These are phyloP conservation scores for Willisornis vidua DNA, from an alignment of 2,113 vertebrate genomes.

Conservation along the genomic window DNA sequence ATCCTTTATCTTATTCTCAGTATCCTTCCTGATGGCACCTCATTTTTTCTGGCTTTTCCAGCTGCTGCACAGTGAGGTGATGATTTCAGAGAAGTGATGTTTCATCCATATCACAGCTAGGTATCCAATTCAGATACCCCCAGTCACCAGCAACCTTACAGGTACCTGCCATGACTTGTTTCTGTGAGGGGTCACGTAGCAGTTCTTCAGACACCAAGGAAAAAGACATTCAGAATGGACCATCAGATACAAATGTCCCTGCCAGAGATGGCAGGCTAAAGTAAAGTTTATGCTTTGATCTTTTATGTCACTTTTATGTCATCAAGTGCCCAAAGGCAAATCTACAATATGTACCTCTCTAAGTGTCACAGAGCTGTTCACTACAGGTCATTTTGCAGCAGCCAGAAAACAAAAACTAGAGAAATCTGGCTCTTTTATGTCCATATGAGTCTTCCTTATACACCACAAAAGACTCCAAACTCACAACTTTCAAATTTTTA, in stretches of 20 bases:
- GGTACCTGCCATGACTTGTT: not conserved
- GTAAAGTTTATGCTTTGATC: not conserved
- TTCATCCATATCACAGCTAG: not conserved
- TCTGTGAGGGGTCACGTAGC: not conserved
- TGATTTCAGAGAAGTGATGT: not conserved
- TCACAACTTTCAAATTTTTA: not conserved
- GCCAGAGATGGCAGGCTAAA: not conserved
- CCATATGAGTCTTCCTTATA: not conserved
- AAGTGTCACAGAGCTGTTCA: not conserved
- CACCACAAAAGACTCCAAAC: not conserved
- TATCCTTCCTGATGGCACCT: not conserved
- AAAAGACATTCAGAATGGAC: not conserved
- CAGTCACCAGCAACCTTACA: not conserved
- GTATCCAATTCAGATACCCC: not conserved
- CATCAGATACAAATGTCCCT: not conserved
- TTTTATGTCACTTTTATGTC: not conserved
- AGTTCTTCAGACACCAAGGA: not conserved
- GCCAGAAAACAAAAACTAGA: not conserved
- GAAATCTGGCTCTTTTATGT: not conserved
- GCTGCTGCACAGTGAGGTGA: not conserved
- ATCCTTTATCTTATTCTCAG: not conserved
- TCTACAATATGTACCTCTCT: not conserved
- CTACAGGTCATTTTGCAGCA: not conserved
- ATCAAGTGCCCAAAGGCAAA: not conserved
- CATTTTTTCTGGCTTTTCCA: not conserved